phyloP scores from a whole-genome alignment of 2,797 vertebrate genomes.

The Arctocebus calabarensis region DNA sequence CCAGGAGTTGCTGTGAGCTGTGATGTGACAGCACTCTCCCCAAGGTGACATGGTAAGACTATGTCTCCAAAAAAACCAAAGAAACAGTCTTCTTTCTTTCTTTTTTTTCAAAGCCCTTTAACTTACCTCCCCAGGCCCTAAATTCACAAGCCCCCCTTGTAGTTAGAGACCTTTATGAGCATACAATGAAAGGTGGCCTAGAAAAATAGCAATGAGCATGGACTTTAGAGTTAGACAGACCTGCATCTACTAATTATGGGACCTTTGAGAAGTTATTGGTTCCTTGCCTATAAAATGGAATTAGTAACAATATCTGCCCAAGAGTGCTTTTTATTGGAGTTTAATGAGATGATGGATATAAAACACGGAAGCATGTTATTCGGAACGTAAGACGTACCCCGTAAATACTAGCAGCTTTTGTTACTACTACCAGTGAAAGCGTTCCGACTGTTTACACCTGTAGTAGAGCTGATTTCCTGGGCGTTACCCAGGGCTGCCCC shows the following conservation, averaged over 20 bases:
- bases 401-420: background rate
- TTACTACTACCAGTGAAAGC: background rate
- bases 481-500: background rate
- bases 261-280: background rate
- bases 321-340: background rate
- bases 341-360: background rate
- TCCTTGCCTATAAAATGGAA: slow-evolving; percentile 3
- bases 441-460: background rate
- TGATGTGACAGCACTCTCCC: too few species aligned
- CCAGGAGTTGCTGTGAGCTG: too few species aligned
- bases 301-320: background rate
- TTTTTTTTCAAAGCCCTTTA: background rate
- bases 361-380: background rate
- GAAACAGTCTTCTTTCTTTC: background rate
- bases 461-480: background rate
- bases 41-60: too few species aligned
- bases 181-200: background rate
- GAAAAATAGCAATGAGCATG: background rate
- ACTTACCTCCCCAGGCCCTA: background rate
- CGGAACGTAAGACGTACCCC: background rate
- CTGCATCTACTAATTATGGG: background rate
- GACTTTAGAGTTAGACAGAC: background rate
- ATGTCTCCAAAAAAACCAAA: background rate
- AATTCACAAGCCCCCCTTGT: background rate
- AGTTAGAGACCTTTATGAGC: background rate